These are phyloP conservation scores for Buphagus erythrorhynchus DNA, from an alignment of 2,797 vertebrate genomes.

Conservation along the genomic window DNA sequence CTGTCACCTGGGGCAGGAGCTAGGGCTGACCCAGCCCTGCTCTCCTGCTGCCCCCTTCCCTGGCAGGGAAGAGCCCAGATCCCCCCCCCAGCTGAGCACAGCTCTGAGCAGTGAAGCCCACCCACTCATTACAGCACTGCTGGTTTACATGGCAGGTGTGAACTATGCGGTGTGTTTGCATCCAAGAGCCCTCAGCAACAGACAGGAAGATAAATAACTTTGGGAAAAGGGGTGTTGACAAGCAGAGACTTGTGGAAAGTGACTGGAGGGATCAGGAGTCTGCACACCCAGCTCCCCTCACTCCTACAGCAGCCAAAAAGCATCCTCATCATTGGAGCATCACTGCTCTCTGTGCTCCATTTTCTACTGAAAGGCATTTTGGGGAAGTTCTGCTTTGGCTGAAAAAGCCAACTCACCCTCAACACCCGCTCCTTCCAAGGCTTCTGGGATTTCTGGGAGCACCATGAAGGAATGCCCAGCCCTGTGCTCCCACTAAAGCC, in stretches of 20 bases:
- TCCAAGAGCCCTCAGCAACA: constrained; percentile 45
- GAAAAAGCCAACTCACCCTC: neutral
- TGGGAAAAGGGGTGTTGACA: constrained; percentile 36
- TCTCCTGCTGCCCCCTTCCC: neutral
- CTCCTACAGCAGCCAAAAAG: neutral
- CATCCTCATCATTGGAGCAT: neutral
- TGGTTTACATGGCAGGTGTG: neutral
- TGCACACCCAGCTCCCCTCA: neutral
- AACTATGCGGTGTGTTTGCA: neutral
- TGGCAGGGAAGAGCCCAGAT: neutral
- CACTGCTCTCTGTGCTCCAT: neutral
- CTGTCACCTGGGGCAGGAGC: neutral
- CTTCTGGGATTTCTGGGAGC: neutral
- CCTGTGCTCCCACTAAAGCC: neutral
- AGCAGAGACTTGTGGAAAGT: constrained; percentile 1
- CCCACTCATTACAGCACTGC: neutral
- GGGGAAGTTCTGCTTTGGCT: neutral
- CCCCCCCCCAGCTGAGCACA: neutral
- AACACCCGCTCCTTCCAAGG: neutral
- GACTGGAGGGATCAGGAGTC: neutral
- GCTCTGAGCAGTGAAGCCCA: neutral
- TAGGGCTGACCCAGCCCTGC: neutral
- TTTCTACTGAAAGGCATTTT: neutral
- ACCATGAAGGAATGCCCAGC: neutral
- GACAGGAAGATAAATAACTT: constrained; percentile 33